Base-by-base conservation (phyloP, 2,888 invertebrate species). In the Drosophila fulvimacula region DNA sequence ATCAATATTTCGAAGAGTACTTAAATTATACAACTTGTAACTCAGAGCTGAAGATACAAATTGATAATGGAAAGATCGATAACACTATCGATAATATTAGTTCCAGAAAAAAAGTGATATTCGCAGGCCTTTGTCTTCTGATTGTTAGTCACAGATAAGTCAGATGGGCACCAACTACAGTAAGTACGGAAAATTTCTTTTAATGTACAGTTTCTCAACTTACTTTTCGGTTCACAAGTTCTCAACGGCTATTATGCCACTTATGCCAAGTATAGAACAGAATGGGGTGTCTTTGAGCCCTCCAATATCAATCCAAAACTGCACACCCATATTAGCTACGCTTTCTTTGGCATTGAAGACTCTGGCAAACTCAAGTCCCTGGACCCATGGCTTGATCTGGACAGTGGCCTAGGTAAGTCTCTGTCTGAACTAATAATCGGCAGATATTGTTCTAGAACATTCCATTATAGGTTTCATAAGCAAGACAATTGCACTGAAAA, bases 191-290 rank as follows among this genome's bases (percentile, higher is more conserved):
- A 21, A 21, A 1, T 0, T 3, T 1, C 17, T 39, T 13, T 7
- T n/a, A 17, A 10, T 4, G 6, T 17, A 36, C 1, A 3, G 15
- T 5, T 0, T 10, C 6, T 24, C 13, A 62, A 6, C 4, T 2
- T 10, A 3, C 2, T 4, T 9, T 42, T 7, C 0, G 1, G 27
- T 64, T 6, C 56, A 90, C 90, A 86, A 61, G 36, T 90, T n/a
- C 49, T 85, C 27, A 90, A 85, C 56, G 91, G 90, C 30, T 90
- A 90, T 46, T 83, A 73, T 67, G 90, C 87, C 30, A 87, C 90
- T 0, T 89, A 86, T 90, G 78, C 91, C 30, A 71, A 79, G 15
- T 83, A 88, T 52, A 86, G 91, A 17, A 56, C 79, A 4, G 44
- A 15, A 4, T 0, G 2, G 0, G 44, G 44, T 4, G 9, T 15